Evolutionary conservation across 2,797 vertebrate genomes (phyloP).

Genomic region (Pseudotriccus pelzelni): DNA sequence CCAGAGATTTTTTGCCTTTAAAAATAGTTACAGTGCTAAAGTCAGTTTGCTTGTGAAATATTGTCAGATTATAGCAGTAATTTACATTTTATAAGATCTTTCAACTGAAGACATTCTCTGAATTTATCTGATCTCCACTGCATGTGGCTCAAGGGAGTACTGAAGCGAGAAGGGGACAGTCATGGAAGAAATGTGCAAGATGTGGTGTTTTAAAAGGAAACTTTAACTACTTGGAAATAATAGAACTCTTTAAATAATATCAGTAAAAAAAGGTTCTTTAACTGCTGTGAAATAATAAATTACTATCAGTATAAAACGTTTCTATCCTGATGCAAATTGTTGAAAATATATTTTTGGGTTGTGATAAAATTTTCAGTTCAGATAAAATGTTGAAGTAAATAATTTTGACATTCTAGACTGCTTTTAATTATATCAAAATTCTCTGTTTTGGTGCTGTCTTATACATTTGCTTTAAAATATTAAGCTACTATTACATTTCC

Average conservation of each 20-base stretch:
- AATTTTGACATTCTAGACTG: background rate
- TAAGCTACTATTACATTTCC: background rate
- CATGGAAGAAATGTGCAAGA: background rate
- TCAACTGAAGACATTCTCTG: background rate
- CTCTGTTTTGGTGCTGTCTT: background rate
- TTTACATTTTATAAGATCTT: slow-evolving; percentile 37
- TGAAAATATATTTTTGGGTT: background rate
- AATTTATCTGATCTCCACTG: background rate
- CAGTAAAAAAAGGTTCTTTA: background rate
- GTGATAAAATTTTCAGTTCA: background rate
- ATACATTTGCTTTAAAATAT: background rate
- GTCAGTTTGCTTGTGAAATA: slow-evolving; percentile 5
- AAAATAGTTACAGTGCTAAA: background rate
- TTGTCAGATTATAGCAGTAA: slow-evolving; percentile 12
- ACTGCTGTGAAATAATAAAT: background rate
- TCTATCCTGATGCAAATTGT: background rate
- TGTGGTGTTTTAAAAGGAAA: background rate
- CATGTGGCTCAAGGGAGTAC: background rate
- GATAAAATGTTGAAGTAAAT: background rate
- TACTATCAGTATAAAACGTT: background rate
- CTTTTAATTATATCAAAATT: background rate
- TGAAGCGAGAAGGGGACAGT: background rate
- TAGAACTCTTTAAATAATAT: background rate
- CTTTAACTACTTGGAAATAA: background rate
- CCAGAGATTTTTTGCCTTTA: background rate